phyloP scores from a whole-genome alignment of 2,888 invertebrate species.

The Agrotis exclamationis region DNA sequence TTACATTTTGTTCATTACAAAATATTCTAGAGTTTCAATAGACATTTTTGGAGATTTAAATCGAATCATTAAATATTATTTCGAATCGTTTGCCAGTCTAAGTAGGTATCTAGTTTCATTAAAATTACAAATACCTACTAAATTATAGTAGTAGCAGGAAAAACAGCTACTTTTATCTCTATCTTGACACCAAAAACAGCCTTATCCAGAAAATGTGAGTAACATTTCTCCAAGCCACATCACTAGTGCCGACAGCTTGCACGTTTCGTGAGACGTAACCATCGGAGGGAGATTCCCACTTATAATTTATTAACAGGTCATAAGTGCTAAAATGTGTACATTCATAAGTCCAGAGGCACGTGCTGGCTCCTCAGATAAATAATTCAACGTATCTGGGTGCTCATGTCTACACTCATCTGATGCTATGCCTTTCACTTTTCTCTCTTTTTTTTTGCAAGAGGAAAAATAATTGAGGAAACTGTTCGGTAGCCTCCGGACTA shows the following conservation, averaged over 20 bases:
- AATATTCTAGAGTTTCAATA: too few species aligned
- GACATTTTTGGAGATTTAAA: too few species aligned
- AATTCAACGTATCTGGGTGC: constrained; percentile 79
- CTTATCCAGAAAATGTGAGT: constrained; percentile 9
- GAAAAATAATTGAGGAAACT: constrained; percentile 70
- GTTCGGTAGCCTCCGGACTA: constrained; percentile 30
- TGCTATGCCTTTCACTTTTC: constrained; percentile 75
- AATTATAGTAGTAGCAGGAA: background rate
- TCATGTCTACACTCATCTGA: constrained; percentile 75
- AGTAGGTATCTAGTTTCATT: background rate
- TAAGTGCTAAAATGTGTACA: constrained; percentile 90
- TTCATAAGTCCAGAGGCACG: constrained; percentile 85
- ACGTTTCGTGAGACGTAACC: constrained; percentile 80
- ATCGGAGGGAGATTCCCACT: constrained; percentile 81
- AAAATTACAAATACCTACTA: background rate
- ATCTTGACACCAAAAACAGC: background rate
- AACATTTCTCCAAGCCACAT: constrained; percentile 25
- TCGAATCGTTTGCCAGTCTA: background rate
- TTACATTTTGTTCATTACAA: background rate
- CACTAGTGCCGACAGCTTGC: constrained; percentile 53
- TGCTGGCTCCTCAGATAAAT: constrained; percentile 82
- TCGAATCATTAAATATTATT: too few species aligned
- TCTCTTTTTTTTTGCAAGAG: constrained; percentile 66
- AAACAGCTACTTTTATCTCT: background rate
- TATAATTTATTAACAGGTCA: constrained; percentile 90